These are phyloP conservation scores for Corvus moneduloides DNA, from an alignment of 2,113 vertebrate genomes.

Conservation along the genomic window DNA sequence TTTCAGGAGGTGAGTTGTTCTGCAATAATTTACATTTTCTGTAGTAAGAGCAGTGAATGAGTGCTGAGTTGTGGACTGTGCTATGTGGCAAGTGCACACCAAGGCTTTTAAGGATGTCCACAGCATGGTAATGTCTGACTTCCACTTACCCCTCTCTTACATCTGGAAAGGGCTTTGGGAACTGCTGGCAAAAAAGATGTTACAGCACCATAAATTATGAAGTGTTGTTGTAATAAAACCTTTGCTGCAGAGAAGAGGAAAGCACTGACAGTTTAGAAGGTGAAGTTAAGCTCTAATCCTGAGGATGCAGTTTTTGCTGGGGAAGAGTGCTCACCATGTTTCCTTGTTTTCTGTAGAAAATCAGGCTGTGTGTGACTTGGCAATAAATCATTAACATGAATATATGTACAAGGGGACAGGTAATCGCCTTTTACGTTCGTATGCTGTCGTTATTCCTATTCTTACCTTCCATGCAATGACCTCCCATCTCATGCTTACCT, in stretches of 20 bases:
- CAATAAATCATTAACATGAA: background rate
- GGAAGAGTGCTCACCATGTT: background rate
- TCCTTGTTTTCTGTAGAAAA: background rate
- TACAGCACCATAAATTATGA: background rate
- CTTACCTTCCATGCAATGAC: background rate
- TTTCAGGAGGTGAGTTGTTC: background rate
- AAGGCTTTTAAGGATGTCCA: background rate
- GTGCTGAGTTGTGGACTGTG: background rate
- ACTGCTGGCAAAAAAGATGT: background rate
- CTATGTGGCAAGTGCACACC: background rate
- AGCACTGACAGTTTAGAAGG: fast-evolving
- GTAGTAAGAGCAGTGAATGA: background rate
- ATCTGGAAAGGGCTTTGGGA: background rate
- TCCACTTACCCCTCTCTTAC: background rate
- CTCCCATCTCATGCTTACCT: background rate
- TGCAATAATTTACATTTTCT: background rate
- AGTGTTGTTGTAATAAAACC: background rate
- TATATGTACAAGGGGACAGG: background rate
- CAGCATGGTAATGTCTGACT: background rate
- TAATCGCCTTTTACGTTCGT: background rate
- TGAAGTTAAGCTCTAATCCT: background rate
- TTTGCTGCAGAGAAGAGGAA: background rate
- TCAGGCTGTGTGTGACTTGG: background rate
- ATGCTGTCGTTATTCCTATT: background rate
- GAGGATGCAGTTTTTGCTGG: background rate